Base-by-base conservation (phyloP, 92 coral and sea anemone genomes). In the Bergia sp. region DNA sequence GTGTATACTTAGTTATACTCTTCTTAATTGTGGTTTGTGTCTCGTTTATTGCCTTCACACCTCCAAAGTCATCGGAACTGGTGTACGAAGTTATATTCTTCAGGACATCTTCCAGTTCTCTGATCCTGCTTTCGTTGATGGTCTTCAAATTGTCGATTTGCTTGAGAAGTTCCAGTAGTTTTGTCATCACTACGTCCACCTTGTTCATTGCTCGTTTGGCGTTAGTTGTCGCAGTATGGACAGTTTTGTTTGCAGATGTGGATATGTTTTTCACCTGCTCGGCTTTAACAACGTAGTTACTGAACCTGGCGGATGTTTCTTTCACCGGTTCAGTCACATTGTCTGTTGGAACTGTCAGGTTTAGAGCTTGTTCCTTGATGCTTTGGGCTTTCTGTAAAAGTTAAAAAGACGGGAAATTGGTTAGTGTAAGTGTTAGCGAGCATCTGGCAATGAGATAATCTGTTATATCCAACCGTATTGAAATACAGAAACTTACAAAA, bases 321-420 rank as follows among this genome's bases (percentile, higher is more conserved):
- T 83, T 90, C n/a, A 93, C 98, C 1, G 96, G 95, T 42, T 76
- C 92, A 1, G 96, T 95, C 4, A 95, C 94, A 49, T 91, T 95
- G 86, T 94, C 99, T 84, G 71, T 83, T 2, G 99, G 99, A 50
- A 97, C 80, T 2, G 40, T 61, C 23, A 97, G 88, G 41, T 89
- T 91, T 81, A 87, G 83, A 20, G 97, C 93, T 37, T 93, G 92
- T 20, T 86, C 81, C 79, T 92, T 91, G 88, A 97, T 91, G 45
- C 29, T 53, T 71, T 89, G 90, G 11, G 94, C 99, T 87, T 94
- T 94, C 99, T 97, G 91, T 86, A 41, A 75, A 66, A 18, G 47
- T 15, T 8, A 7, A 3, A 66, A 44, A 66, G 23, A 47, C 20
- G 41, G 13, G 61, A 16, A 3, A 11, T 64, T 78, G 23, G 49